phyloP scores from a whole-genome alignment of 2,888 invertebrate species.

The Chrysodeixis includens region DNA sequence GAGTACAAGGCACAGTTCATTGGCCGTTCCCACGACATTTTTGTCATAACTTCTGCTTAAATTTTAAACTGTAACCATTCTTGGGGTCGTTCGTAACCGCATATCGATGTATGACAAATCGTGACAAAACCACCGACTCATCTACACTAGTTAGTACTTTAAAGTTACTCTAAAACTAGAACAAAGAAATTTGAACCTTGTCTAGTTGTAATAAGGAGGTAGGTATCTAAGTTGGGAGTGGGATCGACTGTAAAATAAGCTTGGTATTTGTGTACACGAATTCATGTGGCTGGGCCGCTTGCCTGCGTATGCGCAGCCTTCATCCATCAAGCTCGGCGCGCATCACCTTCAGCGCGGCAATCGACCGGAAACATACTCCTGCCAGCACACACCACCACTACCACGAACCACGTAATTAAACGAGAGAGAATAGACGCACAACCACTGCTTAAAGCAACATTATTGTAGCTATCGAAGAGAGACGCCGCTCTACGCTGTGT shows the following conservation, averaged over 20 bases:
- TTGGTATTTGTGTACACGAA: slow-evolving; percentile 74
- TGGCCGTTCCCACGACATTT: slow-evolving; percentile 83
- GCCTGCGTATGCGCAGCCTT: slow-evolving; percentile 80
- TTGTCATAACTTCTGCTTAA: slow-evolving; percentile 84
- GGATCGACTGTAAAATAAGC: slow-evolving; percentile 56
- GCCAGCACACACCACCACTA: slow-evolving; percentile 66
- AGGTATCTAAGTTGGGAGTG: slow-evolving; percentile 28
- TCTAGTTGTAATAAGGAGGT: slow-evolving; percentile 49
- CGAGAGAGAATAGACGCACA: no score
- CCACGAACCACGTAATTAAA: slow-evolving; percentile 49
- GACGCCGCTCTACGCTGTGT: no score
- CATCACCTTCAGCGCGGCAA: slow-evolving; percentile 85
- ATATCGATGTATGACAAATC: slow-evolving; percentile 87
- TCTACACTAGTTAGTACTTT: slow-evolving; percentile 68
- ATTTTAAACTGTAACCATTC: slow-evolving; percentile 68
- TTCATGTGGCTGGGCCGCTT: slow-evolving; percentile 80
- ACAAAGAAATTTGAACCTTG: slow-evolving; percentile 62
- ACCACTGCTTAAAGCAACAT: no score
- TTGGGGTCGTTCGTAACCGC: slow-evolving; percentile 77
- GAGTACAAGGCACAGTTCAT: slow-evolving; percentile 70
- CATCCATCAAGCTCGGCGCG: slow-evolving; percentile 87
- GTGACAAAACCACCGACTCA: slow-evolving; percentile 88
- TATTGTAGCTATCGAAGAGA: no score
- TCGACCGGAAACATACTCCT: slow-evolving; percentile 83
- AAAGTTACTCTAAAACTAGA: slow-evolving; percentile 24